Conservation (phyloP, 2,888 invertebrate genomes). For the Seira ritae region DNA sequence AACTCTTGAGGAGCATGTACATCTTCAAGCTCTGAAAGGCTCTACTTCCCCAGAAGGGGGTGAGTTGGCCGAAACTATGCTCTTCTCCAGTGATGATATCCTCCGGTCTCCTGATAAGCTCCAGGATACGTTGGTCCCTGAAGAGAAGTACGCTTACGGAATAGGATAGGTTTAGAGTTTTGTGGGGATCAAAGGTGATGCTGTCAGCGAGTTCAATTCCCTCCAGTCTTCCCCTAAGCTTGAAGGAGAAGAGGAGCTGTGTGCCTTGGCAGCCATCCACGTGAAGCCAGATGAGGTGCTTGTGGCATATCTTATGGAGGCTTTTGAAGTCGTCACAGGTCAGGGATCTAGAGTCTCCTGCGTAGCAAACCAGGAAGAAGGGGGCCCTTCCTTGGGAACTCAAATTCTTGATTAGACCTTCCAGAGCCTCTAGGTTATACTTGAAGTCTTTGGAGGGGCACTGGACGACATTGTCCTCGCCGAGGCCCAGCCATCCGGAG, state of each 20-base stretch:
- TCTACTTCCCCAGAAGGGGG: not conserved
- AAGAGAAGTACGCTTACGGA: not conserved
- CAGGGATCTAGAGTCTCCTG: not conserved
- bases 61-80: constrained; percentile 12
- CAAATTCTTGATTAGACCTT: not conserved
- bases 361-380: not conserved
- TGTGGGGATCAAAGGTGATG: constrained; percentile 8
- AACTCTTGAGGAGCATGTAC: not conserved
- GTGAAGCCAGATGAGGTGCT: not conserved
- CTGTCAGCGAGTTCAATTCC: constrained; percentile 10
- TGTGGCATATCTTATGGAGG: not conserved
- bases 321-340: not conserved
- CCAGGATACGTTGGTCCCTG: not conserved
- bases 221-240: not conserved
- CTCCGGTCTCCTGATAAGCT: not conserved
- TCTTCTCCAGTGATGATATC: constrained; percentile 13
- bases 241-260: not conserved
- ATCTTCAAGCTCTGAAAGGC: not conserved
- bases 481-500: not conserved
- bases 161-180: not conserved
- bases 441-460: not conserved
- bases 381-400: not conserved
- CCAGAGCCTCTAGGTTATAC: not conserved
- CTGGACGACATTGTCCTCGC: not conserved
- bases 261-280: constrained; percentile 5